Conservation (phyloP, 2,113 vertebrate species). For the Grammomys dolichurus region DNA sequence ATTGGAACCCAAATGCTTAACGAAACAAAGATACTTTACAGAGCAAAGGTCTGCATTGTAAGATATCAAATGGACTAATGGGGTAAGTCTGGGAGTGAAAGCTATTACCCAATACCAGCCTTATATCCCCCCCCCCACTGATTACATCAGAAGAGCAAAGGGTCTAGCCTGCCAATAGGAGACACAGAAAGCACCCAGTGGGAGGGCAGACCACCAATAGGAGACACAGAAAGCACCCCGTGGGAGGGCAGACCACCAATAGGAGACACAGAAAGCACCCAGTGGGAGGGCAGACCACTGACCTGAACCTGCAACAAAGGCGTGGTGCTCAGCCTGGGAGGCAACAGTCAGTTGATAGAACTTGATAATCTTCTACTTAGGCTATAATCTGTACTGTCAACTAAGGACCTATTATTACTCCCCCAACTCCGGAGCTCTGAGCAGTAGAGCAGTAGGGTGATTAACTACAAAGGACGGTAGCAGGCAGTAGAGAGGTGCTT, state of each 20-base stretch:
- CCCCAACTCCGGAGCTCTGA: neutral
- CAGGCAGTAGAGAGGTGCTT: slow-evolving; percentile 64
- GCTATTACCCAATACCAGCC: neutral
- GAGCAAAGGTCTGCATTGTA: neutral
- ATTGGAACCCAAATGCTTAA: slow-evolving; percentile 56
- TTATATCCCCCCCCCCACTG: neutral
- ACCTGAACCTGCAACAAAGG: neutral
- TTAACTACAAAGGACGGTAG: slow-evolving; percentile 49
- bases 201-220: too few relatives aligned
- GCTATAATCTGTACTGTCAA: neutral
- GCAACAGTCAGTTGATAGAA: neutral
- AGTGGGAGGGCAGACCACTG: neutral
- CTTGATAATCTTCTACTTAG: slow-evolving; percentile 8
- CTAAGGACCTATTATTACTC: neutral
- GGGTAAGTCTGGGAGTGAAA: neutral
- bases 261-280: neutral
- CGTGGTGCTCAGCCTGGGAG: neutral
- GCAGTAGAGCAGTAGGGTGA: slow-evolving; percentile 67
- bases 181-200: too few relatives aligned
- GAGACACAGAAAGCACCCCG: too few relatives aligned
- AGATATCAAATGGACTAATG: slow-evolving; percentile 24
- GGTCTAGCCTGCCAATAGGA: neutral
- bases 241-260: too few relatives aligned
- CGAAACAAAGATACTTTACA: slow-evolving; percentile 62
- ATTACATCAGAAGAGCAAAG: slow-evolving; percentile 3